A percentile compares a stretch with the other conserved stretches of the same genome.
Evolutionary conservation across 2,113 vertebrate species (phyloP).

Genomic region (Entelurus aequoreus): DNA sequence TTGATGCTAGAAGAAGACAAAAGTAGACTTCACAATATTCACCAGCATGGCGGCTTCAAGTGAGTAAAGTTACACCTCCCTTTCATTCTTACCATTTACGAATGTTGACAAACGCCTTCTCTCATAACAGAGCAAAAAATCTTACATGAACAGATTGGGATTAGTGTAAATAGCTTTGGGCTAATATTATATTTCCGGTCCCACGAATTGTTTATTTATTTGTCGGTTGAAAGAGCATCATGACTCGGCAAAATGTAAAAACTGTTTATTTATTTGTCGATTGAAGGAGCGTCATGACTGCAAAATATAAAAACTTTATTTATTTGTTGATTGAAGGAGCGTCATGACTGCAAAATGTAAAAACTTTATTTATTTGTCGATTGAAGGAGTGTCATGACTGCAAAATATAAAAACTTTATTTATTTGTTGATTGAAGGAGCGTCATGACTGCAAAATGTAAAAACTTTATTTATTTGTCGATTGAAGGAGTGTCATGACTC

Average conservation of each 20-base stretch:
- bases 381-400: no score
- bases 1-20: no score
- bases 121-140: not conserved
- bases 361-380: no score
- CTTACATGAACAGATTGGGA: not conserved
- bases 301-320: no score
- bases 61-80: constrained; percentile 15
- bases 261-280: not conserved
- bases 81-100: not conserved
- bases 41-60: constrained; percentile 40
- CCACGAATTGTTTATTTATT: not conserved
- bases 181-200: no score
- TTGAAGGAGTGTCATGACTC: not conserved
- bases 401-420: not conserved
- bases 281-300: no score
- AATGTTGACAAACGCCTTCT: not conserved
- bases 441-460: no score
- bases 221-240: not conserved
- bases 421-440: not conserved
- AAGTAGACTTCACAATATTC: not conserved
- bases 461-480: not conserved
- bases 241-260: not conserved
- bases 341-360: no score
- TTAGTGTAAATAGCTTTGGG: no score
- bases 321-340: no score